phyloP scores from a whole-genome alignment of 2,797 vertebrate genomes.

The Rhodeus uyekii region DNA sequence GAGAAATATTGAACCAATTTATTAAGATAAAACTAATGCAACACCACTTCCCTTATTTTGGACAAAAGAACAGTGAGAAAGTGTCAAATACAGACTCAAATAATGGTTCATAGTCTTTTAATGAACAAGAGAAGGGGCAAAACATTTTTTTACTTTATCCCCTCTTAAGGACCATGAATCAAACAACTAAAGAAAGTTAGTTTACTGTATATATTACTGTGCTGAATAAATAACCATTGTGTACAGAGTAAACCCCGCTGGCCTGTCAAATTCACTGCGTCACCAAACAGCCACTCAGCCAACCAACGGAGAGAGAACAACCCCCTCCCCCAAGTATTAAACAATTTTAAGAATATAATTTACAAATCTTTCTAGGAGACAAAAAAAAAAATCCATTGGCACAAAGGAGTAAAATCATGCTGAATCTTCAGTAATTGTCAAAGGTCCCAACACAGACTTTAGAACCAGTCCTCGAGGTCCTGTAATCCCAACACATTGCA shows the following conservation, averaged over 20 bases:
- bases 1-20: neutral
- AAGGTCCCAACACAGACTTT: constrained; percentile 71
- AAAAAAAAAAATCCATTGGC: neutral
- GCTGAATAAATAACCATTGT: too few species aligned
- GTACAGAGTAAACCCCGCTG: neutral
- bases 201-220: too few species aligned
- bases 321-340: neutral
- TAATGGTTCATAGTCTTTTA: neutral
- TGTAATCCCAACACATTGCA: constrained; percentile 22
- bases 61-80: neutral
- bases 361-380: constrained; percentile 11
- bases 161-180: neutral
- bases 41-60: neutral
- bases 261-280: neutral
- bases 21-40: neutral
- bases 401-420: neutral
- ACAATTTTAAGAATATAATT: neutral
- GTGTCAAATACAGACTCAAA: neutral
- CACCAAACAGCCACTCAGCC: neutral
- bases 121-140: too few species aligned
- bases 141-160: too few species aligned
- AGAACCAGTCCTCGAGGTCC: constrained; percentile 48
- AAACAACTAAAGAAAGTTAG: neutral
- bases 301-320: neutral
- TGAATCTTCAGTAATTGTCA: constrained; percentile 60